Conservation (phyloP, 2,888 invertebrate species). For the Argyra leucocephala region DNA sequence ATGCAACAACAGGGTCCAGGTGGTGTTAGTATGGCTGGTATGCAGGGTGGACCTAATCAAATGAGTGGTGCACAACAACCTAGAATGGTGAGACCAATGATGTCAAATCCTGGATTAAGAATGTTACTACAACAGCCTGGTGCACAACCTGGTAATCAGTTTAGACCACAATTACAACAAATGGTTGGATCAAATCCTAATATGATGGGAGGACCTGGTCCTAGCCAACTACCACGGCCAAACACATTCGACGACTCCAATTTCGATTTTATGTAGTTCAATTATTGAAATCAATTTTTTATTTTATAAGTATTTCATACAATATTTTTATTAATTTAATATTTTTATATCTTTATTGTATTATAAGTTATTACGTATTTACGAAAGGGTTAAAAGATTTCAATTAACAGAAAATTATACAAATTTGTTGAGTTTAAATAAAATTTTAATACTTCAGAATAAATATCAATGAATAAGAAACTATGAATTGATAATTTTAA, state of each 20-base stretch:
- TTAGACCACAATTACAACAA: constrained; percentile 36
- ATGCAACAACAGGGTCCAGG: not conserved
- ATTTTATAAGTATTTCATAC: too few species aligned
- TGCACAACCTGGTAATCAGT: constrained; percentile 38
- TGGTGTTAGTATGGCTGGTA: not conserved
- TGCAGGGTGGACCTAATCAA: not conserved
- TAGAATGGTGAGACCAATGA: constrained; percentile 63
- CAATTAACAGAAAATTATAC: too few species aligned
- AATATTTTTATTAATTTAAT: too few species aligned
- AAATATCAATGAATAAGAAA: too few species aligned
- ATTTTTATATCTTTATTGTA: too few species aligned
- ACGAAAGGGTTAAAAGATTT: too few species aligned
- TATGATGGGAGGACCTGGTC: constrained; percentile 24
- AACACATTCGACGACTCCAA: constrained; percentile 7
- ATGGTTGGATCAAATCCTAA: constrained; percentile 25
- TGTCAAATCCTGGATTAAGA: constrained; percentile 65
- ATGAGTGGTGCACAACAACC: constrained; percentile 45
- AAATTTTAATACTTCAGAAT: too few species aligned
- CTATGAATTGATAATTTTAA: too few species aligned
- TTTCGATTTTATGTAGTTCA: constrained; percentile 8
- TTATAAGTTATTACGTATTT: too few species aligned
- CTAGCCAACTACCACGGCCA: not conserved
- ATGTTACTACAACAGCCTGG: constrained; percentile 59
- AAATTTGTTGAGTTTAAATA: too few species aligned
- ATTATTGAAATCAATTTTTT: too few species aligned